These are phyloP conservation scores for Dryobotodes eremita DNA, from an alignment of 2,888 invertebrate species.

Conservation along the genomic window DNA sequence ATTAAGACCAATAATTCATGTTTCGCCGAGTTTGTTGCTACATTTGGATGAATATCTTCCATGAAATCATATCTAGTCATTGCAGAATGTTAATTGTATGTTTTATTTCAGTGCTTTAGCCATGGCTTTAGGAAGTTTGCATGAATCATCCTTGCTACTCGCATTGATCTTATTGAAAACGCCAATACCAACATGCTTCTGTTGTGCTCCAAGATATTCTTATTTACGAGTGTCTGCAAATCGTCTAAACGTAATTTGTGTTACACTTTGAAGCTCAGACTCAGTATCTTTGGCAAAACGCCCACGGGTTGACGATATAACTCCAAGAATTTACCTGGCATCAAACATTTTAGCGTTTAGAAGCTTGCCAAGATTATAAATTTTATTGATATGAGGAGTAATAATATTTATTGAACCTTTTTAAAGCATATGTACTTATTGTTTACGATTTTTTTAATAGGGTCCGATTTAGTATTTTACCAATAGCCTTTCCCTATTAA, in stretches of 20 bases:
- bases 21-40: not conserved
- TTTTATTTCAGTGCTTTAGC: not conserved
- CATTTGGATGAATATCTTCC: not conserved
- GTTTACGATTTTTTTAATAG: conserved; percentile 2
- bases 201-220: conserved; percentile 41
- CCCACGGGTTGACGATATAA: conserved; percentile 41
- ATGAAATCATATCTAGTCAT: not conserved
- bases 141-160: conserved; percentile 1
- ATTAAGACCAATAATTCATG: not conserved
- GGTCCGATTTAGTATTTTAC: not conserved
- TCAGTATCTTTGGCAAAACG: conserved; percentile 45
- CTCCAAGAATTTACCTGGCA: conserved; percentile 55
- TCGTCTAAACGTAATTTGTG: conserved; percentile 51
- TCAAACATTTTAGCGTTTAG: conserved; percentile 35
- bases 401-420: conserved; percentile 23
- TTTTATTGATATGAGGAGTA: conserved; percentile 26
- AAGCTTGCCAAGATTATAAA: conserved; percentile 50
- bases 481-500: not conserved
- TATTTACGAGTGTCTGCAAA: conserved; percentile 39
- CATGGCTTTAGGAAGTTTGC: not conserved
- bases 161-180: conserved; percentile 8
- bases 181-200: conserved; percentile 6
- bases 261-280: conserved; percentile 13
- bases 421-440: not conserved
- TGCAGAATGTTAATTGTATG: not conserved